A percentile compares a stretch with the other conserved stretches of the same genome.
phyloP scores from a whole-genome alignment of 2,113 vertebrate species.

The Chaetodon trifascialis region DNA sequence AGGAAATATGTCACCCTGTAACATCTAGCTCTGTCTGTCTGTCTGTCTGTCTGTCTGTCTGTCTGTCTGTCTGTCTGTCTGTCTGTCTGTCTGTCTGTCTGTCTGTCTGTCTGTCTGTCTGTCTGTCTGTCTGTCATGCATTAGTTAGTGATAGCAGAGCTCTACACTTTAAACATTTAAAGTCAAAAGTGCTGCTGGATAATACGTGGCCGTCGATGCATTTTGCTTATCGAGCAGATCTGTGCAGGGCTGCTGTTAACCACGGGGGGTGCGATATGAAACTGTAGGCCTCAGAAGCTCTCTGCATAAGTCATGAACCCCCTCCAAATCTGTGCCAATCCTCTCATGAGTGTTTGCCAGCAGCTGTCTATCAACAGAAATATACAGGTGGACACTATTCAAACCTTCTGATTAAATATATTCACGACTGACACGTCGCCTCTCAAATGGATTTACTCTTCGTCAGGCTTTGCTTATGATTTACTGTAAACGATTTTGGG shows the following conservation, averaged over 20 bases:
- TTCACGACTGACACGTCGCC: conserved; percentile 8
- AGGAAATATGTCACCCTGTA: too few relatives aligned
- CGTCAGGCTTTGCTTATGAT: conserved; percentile 26
- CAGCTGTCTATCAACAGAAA: conserved; percentile 35
- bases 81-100: too few relatives aligned
- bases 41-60: too few relatives aligned
- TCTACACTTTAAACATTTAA: conserved; percentile 38
- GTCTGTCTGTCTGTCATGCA: conserved; percentile 7
- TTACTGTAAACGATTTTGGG: conserved; percentile 28
- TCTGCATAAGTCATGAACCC: conserved; percentile 57
- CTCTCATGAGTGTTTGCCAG: conserved; percentile 20
- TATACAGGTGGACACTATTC: background rate
- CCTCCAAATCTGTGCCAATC: conserved; percentile 24
- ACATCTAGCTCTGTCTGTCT: too few relatives aligned
- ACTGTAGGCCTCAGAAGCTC: conserved; percentile 37
- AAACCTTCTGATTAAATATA: conserved; percentile 22
- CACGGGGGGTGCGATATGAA: conserved; percentile 31
- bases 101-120: too few relatives aligned
- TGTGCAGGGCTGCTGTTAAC: too few relatives aligned
- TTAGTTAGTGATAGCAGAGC: conserved; percentile 33
- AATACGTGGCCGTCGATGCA: conserved; percentile 48
- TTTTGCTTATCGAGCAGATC: conserved; percentile 65
- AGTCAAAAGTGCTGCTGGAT: conserved; percentile 50
- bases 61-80: too few relatives aligned
- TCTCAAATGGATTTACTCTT: conserved; percentile 25